Conservation (phyloP, 2,113 vertebrate species). For the Seriola aureovittata region DNA sequence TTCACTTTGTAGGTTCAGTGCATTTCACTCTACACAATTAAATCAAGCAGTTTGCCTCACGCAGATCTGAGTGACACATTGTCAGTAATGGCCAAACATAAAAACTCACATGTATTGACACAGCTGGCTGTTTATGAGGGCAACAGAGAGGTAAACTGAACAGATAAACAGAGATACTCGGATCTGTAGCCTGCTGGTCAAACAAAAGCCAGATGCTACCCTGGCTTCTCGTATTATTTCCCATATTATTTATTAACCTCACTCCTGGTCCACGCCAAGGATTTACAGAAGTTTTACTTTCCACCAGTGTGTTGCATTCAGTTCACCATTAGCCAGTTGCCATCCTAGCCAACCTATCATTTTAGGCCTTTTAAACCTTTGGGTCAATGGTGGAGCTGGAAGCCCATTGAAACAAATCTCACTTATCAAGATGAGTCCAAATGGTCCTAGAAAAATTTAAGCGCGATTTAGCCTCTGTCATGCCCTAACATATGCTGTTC, state of each 20-base stretch:
- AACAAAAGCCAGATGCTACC: conserved; percentile 70
- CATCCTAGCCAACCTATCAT: conserved; percentile 19
- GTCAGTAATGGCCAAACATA: conserved; percentile 20
- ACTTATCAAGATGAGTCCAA: conserved; percentile 21
- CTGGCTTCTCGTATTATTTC: conserved; percentile 44
- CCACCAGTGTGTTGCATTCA: conserved; percentile 40
- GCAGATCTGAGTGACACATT: conserved; percentile 25
- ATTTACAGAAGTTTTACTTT: conserved; percentile 56
- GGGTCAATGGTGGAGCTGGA: conserved; percentile 26
- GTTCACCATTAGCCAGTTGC: conserved; percentile 31
- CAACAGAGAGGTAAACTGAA: conserved; percentile 52
- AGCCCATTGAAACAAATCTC: conserved; percentile 49
- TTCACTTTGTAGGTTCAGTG: background rate
- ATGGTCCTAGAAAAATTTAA: conserved; percentile 52
- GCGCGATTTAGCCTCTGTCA: conserved; percentile 46
- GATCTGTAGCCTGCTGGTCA: conserved; percentile 52
- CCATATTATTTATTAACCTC: conserved; percentile 66
- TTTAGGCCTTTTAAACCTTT: conserved; percentile 34
- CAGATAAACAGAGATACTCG: conserved; percentile 50
- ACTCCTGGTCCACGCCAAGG: conserved; percentile 42
- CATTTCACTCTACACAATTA: conserved; percentile 1
- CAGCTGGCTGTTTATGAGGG: conserved; percentile 71
- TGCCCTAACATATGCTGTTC: conserved; percentile 48
- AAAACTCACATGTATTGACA: conserved; percentile 58
- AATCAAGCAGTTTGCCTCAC: conserved; percentile 2